A percentile compares a stretch with the other conserved stretches of the same genome.
Conservation (phyloP, 2,113 vertebrate species). For the Channa maculata region DNA sequence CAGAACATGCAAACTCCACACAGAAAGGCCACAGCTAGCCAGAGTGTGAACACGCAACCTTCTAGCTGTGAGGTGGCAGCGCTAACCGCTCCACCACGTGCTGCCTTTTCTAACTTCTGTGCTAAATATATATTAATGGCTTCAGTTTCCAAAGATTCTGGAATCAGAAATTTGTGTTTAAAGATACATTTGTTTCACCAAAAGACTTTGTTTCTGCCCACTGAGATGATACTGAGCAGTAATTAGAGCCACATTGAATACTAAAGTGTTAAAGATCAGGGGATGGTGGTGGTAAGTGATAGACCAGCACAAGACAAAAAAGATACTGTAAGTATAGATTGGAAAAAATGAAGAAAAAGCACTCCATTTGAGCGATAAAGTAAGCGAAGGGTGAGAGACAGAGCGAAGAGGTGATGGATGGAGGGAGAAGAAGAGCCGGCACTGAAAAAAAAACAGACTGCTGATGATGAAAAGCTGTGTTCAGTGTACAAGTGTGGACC, state of each 20-base stretch:
- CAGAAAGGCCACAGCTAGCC: too few species aligned
- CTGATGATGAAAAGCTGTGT: slow-evolving; percentile 57
- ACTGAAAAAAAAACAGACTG: slow-evolving; percentile 27
- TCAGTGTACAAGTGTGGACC: slow-evolving; percentile 34
- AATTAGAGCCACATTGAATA: slow-evolving; percentile 66
- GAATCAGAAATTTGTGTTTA: slow-evolving; percentile 21
- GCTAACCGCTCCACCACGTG: too few species aligned
- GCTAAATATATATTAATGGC: background rate
- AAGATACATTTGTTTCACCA: slow-evolving; percentile 41
- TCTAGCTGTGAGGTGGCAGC: too few species aligned
- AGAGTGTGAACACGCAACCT: too few species aligned
- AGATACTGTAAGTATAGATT: slow-evolving; percentile 13
- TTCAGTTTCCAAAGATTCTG: slow-evolving; percentile 1
- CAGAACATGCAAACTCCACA: too few species aligned
- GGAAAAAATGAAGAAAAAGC: slow-evolving; percentile 17
- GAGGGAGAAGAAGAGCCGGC: slow-evolving; percentile 21
- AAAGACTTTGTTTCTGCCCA: slow-evolving; percentile 45
- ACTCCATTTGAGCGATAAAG: slow-evolving; percentile 48
- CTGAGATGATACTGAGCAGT: slow-evolving; percentile 56
- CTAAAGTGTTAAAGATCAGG: slow-evolving; percentile 38
- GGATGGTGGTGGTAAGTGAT: slow-evolving; percentile 16
- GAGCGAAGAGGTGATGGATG: slow-evolving; percentile 43
- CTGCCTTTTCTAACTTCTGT: too few species aligned
- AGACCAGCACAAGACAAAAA: slow-evolving; percentile 2
- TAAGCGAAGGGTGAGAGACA: slow-evolving; percentile 30